Percentiles rank a stretch among this genome's conserved stretches.
Conservation (phyloP, 2,797 vertebrate genomes). For the Spinibarbus caldwelli region DNA sequence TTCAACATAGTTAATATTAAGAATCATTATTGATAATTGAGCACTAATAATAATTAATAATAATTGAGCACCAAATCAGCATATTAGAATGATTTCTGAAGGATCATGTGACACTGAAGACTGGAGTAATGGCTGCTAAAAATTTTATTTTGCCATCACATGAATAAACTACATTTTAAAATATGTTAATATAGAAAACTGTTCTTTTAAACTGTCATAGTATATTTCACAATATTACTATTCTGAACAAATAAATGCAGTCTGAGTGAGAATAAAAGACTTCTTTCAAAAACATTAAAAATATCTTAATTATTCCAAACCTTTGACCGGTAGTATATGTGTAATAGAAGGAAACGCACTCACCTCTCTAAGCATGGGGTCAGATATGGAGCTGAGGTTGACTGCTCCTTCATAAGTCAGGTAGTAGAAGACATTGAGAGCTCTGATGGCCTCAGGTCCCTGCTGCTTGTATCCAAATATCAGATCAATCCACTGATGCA, state of each 20-base stretch:
- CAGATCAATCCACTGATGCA: conserved; percentile 98
- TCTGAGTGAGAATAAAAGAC: neutral
- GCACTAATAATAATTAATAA: too few species aligned
- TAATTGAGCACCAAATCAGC: neutral
- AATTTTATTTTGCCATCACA: neutral
- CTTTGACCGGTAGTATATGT: neutral
- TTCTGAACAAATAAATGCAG: neutral
- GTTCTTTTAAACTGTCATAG: too few species aligned
- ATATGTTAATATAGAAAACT: neutral
- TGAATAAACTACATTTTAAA: neutral
- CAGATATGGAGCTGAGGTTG: conserved; percentile 90
- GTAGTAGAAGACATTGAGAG: conserved; percentile 96
- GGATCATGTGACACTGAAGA: neutral
- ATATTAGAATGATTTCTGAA: too few species aligned
- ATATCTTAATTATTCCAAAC: neutral
- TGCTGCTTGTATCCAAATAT: conserved; percentile 99
- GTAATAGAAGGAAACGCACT: neutral
- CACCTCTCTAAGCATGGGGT: conserved; percentile 93
- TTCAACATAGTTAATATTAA: neutral
- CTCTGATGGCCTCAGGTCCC: conserved; percentile 91
- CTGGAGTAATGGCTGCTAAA: neutral
- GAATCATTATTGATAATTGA: neutral
- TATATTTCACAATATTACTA: neutral
- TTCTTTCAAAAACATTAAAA: neutral
- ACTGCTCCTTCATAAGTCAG: conserved; percentile 95